Evolutionary conservation across 2,797 vertebrate species (phyloP).

Genomic region (Tragopan temminckii): DNA sequence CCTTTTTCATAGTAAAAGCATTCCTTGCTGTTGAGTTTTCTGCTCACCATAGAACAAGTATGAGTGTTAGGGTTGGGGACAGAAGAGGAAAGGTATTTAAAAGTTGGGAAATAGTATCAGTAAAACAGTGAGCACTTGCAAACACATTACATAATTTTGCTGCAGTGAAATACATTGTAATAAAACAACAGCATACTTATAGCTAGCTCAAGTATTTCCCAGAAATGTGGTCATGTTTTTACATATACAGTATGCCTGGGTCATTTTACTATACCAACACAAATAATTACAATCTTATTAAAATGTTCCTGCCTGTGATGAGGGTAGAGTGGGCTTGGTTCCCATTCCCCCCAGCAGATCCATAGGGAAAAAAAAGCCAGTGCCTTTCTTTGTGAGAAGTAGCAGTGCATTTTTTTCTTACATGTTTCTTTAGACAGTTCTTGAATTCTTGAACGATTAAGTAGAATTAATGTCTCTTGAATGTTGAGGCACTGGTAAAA

Average conservation of each 20-base stretch:
- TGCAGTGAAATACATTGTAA: not conserved
- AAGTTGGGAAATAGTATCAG: not conserved
- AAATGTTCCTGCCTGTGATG: constrained; percentile 58
- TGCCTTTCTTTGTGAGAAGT: constrained; percentile 18
- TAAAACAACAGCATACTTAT: constrained; percentile 61
- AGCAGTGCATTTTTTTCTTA: not conserved
- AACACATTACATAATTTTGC: not conserved
- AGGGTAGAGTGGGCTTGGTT: constrained; percentile 31
- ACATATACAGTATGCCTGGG: not conserved
- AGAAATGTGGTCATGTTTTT: constrained; percentile 51
- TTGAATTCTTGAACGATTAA: constrained; percentile 62
- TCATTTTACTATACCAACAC: constrained; percentile 57
- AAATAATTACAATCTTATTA: constrained; percentile 69
- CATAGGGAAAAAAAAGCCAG: not conserved
- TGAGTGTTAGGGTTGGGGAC: not conserved
- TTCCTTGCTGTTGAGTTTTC: not conserved
- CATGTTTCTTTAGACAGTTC: constrained; percentile 22
- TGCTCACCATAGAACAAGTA: not conserved
- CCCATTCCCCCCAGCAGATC: constrained; percentile 16
- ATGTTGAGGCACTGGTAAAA: constrained; percentile 41
- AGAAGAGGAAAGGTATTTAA: not conserved
- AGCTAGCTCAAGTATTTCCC: constrained; percentile 19
- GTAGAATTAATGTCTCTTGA: constrained; percentile 58
- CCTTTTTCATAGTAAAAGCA: not conserved
- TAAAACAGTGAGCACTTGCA: constrained; percentile 12